These are phyloP conservation scores for Muraenolepis orangiensis DNA, from an alignment of 2,797 vertebrate species.

Conservation along the genomic window DNA sequence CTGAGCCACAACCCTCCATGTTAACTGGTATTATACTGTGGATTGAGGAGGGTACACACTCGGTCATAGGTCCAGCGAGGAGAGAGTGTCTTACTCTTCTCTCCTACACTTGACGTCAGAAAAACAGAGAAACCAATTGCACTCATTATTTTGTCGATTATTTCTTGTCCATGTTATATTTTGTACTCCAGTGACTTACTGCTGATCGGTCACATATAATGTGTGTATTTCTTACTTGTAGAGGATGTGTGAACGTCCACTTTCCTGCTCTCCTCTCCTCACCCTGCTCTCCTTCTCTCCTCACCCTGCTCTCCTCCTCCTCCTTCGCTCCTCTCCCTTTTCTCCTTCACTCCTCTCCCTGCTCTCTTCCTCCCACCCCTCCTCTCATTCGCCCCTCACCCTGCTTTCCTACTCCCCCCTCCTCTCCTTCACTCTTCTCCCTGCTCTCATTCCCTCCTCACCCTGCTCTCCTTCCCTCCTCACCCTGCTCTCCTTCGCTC, in stretches of 20 bases:
- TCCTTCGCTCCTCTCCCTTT: constrained; percentile 47
- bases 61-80: constrained; percentile 31
- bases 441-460: too few species aligned
- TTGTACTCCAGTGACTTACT: constrained; percentile 63
- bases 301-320: background rate
- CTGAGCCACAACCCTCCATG: constrained; percentile 50
- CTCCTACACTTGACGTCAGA: constrained; percentile 42
- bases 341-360: constrained; percentile 21
- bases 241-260: constrained; percentile 46
- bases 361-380: too few species aligned
- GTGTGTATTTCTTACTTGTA: constrained; percentile 58
- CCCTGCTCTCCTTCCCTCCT: constrained; percentile 47
- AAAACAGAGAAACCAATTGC: constrained; percentile 65
- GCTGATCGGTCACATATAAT: constrained; percentile 56
- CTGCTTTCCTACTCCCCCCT: constrained; percentile 44
- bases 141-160: constrained; percentile 62
- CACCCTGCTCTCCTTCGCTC: constrained; percentile 44
- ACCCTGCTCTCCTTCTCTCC: background rate
- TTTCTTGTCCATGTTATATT: constrained; percentile 45
- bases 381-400: too few species aligned
- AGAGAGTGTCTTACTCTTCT: constrained; percentile 28
- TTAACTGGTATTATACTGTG: constrained; percentile 35
- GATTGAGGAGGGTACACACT: constrained; percentile 25
- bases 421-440: constrained; percentile 26
- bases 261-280: background rate